Conservation (phyloP, 2,113 vertebrate genomes). For the Corvus cornix region DNA sequence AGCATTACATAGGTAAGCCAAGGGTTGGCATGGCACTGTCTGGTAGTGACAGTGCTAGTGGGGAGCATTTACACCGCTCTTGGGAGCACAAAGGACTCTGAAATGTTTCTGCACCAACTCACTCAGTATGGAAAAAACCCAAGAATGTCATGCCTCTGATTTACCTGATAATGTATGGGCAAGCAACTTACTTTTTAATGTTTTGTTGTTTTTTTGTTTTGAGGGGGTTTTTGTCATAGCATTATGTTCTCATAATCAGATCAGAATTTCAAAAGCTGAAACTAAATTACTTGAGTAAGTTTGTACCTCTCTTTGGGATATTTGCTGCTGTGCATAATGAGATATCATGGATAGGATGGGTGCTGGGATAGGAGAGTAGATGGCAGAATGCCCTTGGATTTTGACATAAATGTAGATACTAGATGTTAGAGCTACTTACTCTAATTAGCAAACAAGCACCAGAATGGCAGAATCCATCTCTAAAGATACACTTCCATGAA, state of each 20-base stretch:
- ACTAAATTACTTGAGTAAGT: neutral
- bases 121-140: neutral
- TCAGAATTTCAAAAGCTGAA: neutral
- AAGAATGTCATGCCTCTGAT: neutral
- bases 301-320: neutral
- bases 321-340: neutral
- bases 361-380: neutral
- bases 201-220: neutral
- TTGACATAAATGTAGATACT: neutral
- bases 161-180: neutral
- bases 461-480: neutral
- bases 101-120: neutral
- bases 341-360: neutral
- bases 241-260: neutral
- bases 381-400: constrained; percentile 3
- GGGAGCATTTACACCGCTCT: neutral
- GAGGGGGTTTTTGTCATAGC: neutral
- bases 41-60: neutral
- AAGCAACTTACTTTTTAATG: neutral
- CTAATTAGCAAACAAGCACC: neutral
- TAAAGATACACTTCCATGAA: neutral
- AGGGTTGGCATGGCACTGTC: rapidly evolving
- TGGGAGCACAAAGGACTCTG: neutral
- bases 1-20: neutral
- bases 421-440: neutral